These are phyloP conservation scores for Macrostomum lignano DNA, from an alignment of 1,140 invertebrate genomes.

Conservation along the genomic window DNA sequence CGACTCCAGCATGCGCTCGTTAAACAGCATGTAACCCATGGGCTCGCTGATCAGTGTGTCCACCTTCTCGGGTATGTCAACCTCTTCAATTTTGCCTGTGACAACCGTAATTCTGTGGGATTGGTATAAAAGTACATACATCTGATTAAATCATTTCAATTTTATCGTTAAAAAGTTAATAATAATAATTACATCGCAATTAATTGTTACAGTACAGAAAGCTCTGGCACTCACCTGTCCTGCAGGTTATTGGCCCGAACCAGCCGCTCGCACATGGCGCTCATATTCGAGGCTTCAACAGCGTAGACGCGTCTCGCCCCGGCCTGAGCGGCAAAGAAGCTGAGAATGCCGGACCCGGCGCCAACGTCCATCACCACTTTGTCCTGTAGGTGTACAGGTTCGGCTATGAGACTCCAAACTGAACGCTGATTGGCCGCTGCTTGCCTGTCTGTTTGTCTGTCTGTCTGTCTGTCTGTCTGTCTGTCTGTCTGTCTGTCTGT, in stretches of 20 bases:
- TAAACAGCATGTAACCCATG: conserved; percentile 98
- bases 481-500: too few species aligned
- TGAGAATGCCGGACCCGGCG: conserved; percentile 54
- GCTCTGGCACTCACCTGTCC: too few species aligned
- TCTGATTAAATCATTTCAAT: too few species aligned
- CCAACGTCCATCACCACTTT: conserved; percentile 76
- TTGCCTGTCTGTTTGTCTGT: too few species aligned
- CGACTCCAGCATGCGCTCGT: conserved; percentile 94
- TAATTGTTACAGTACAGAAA: too few species aligned
- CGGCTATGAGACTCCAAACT: conserved; percentile 49
- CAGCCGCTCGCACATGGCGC: conserved; percentile 65
- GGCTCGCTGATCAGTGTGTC: conserved; percentile 95
- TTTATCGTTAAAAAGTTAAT: background rate
- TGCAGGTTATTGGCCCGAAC: conserved; percentile 52
- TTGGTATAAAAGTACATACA: too few species aligned
- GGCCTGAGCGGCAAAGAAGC: conserved; percentile 88
- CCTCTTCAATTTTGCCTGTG: conserved; percentile 91
- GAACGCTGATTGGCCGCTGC: too few species aligned
- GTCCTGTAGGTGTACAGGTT: too few species aligned
- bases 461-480: too few species aligned
- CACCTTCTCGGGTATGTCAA: conserved; percentile 66
- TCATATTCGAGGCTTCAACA: conserved; percentile 92
- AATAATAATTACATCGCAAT: conserved; percentile 2
- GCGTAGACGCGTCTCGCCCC: conserved; percentile 86
- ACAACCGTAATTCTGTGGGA: conserved; percentile 35